phyloP scores from a whole-genome alignment of 2,797 vertebrate genomes.

The Phaenicophaeus curvirostris region DNA sequence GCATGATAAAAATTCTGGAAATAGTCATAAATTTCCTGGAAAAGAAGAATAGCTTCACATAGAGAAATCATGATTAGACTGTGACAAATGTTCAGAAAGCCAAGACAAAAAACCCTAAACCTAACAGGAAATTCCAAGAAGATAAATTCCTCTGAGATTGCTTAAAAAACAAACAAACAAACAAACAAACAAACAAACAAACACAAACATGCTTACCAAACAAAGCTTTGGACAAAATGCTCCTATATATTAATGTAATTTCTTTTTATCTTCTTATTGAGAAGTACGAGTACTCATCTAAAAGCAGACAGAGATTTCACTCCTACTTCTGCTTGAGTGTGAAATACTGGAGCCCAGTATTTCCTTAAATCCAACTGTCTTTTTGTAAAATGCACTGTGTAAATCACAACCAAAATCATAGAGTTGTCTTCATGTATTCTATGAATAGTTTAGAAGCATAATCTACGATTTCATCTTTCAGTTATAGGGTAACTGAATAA shows the following conservation, averaged over 20 bases:
- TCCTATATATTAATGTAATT: background rate
- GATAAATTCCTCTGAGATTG: background rate
- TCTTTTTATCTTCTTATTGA: background rate
- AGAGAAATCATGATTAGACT: background rate
- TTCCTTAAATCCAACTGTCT: background rate
- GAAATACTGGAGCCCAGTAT: background rate
- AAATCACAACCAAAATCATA: background rate
- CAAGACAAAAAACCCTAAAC: background rate
- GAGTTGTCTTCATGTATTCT: background rate
- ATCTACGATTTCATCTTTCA: background rate
- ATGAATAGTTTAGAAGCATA: background rate
- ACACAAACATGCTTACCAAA: background rate
- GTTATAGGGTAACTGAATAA: background rate
- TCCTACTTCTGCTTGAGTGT: background rate
- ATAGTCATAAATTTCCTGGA: background rate
- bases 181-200: too few relatives aligned
- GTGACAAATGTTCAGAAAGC: background rate
- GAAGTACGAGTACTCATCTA: background rate
- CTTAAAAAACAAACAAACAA: too few relatives aligned
- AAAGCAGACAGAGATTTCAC: background rate
- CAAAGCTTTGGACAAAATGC: background rate
- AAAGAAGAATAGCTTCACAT: background rate
- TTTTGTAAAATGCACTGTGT: background rate
- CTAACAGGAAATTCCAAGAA: background rate
- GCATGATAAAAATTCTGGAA: background rate